Evolutionary conservation across 2,797 vertebrate species (phyloP).

Genomic region (Zalophus californianus): DNA sequence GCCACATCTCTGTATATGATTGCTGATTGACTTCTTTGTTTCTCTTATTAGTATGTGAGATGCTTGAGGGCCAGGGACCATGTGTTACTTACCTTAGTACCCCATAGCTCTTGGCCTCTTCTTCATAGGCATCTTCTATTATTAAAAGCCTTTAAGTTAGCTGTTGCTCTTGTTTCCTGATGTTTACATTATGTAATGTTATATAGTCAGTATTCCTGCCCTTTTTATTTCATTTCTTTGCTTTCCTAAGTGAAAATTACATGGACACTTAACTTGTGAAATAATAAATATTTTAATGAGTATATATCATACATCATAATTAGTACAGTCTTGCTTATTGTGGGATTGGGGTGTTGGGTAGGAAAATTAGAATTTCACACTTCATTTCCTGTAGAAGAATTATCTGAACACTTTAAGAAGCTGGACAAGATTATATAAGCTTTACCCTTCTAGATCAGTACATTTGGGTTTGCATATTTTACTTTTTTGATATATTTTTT

Average conservation of each 20-base stretch:
- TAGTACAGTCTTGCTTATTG: conserved; percentile 26
- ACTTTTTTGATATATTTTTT: too few relatives aligned
- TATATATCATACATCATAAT: conserved; percentile 32
- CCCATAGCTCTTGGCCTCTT: background rate
- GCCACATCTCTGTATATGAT: background rate
- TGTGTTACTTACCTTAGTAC: background rate
- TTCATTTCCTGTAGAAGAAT: conserved; percentile 45
- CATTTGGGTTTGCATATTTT: conserved; percentile 46
- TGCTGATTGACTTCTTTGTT: background rate
- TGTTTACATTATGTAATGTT: conserved; percentile 24
- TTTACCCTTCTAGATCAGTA: conserved; percentile 55
- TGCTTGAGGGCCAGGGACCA: background rate
- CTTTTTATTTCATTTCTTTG: conserved; percentile 28
- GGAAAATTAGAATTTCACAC: conserved; percentile 55
- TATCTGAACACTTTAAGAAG: conserved; percentile 26
- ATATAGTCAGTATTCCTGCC: background rate
- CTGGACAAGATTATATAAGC: conserved; percentile 21
- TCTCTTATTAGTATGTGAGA: background rate
- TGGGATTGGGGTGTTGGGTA: background rate
- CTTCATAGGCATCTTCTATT: background rate
- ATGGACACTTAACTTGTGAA: conserved; percentile 49
- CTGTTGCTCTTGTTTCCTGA: conserved; percentile 2
- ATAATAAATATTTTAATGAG: conserved; percentile 34
- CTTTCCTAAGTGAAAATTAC: conserved; percentile 56
- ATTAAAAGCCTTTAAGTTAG: background rate